These are phyloP conservation scores for Brienomyrus brachyistius DNA, from an alignment of 2,113 vertebrate genomes.

Conservation along the genomic window DNA sequence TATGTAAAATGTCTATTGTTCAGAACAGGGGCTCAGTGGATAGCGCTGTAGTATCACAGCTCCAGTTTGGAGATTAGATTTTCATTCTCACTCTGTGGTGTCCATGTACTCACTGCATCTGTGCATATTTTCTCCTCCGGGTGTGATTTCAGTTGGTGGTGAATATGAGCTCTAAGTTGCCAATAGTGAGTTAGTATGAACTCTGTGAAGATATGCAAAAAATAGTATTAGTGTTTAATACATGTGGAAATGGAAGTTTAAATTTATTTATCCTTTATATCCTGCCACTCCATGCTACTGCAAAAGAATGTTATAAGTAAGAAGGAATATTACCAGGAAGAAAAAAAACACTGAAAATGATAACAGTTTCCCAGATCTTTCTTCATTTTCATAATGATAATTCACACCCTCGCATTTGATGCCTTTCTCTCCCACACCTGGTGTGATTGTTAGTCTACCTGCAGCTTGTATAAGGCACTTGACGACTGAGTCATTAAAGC, in stretches of 20 bases:
- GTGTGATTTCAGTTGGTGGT: constrained; percentile 3
- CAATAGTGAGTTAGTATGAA: not conserved
- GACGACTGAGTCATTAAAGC: not conserved
- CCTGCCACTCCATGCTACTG: not conserved
- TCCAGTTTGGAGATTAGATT: not conserved
- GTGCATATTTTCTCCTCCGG: not conserved
- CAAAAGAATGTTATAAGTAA: not conserved
- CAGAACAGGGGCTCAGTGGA: not conserved
- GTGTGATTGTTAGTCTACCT: not conserved
- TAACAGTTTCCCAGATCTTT: not conserved
- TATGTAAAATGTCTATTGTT: not conserved
- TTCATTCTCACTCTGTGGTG: not conserved
- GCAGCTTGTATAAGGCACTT: not conserved
- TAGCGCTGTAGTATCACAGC: not conserved
- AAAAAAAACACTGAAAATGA: not conserved
- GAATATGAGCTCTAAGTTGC: not conserved
- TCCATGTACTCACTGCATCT: not conserved
- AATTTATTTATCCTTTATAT: not conserved
- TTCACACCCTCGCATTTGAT: not conserved
- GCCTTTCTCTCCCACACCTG: not conserved
- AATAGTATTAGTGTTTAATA: not conserved
- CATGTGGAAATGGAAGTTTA: not conserved
- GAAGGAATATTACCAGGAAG: not conserved
- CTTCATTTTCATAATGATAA: not conserved
- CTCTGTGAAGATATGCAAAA: not conserved